These are phyloP conservation scores for Lontra canadensis DNA, from an alignment of 2,113 vertebrate genomes.

Conservation along the genomic window DNA sequence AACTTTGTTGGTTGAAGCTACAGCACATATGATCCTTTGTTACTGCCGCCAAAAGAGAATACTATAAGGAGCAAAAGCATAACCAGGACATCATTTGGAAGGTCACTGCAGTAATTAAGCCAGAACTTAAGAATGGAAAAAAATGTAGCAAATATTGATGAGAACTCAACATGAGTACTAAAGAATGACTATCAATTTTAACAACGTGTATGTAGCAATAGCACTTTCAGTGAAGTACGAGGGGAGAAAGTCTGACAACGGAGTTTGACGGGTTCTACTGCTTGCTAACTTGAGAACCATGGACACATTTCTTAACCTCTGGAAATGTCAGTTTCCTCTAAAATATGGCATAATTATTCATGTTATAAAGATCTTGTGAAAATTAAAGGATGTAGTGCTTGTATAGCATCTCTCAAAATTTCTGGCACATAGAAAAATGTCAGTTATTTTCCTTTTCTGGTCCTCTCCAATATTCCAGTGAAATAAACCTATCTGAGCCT, in stretches of 20 bases:
- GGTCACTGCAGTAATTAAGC: background rate
- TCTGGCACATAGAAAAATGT: background rate
- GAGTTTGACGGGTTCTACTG: background rate
- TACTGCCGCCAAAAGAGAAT: background rate
- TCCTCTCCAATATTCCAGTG: background rate
- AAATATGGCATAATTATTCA: background rate
- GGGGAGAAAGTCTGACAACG: background rate
- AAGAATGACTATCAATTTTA: background rate
- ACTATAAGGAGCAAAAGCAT: background rate
- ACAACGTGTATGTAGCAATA: background rate
- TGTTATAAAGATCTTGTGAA: background rate
- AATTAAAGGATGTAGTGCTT: background rate
- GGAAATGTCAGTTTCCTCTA: background rate
- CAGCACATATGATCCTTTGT: background rate
- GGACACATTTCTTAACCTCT: constrained; percentile 16
- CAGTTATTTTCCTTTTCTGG: background rate
- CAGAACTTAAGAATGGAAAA: background rate
- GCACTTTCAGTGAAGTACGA: background rate
- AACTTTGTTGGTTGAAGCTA: background rate
- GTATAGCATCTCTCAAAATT: background rate
- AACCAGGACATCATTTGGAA: background rate
- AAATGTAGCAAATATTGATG: background rate
- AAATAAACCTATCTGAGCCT: background rate
- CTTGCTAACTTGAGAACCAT: background rate
- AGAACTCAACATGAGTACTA: background rate